Evolutionary conservation across 2,113 vertebrate species (phyloP), one percentile per base, ranked within the genome.

Genomic region (Pungitius pungitius): DNA sequence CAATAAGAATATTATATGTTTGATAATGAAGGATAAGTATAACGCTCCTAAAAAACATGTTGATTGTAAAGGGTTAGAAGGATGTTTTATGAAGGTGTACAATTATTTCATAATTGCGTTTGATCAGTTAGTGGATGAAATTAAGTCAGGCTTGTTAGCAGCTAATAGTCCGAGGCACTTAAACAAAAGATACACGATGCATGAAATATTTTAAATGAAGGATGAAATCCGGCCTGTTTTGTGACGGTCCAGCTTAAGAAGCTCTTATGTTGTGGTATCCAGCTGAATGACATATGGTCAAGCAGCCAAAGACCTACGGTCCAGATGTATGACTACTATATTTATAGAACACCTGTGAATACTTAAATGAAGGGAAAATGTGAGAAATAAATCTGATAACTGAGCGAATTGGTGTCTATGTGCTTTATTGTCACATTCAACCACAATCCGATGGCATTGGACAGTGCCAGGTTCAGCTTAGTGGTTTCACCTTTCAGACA

Each of bases 301-400:
- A 45, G 30, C 11, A 22, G 51, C 52, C 24, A 30, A 20, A 40
- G 56, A 75, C 69, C 54, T 64, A 12, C 20, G 63, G 39, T 47
- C 47, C 40, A 11, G 43, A 57, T 47, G 51, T 63, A 35, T 47
- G 18, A 65, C 27, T 49, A 27, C 6, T 81, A 51, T 80, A 20
- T 35, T 78, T 70, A 30, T 74, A 8, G 63, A 80, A 67, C 62
- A 59, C 24, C 39, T 86, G 82, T 86, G 75, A 88, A 79, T 30
- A 73, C 57, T 42, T 49, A 66, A 77, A 84, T 82, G 83, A 89
- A 90, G 84, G 67, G 10, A 60, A 73, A 78, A 61, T 56, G 57
- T 64, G 65, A 77, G 27, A 64, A 92, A 90, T 89, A 90, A 89
- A 91, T 82, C 26, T 45, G 58, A n/a, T 42, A 8, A 54, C 62